Evolutionary conservation across 2,797 vertebrate species (phyloP).

Genomic region (Sandelia bainsii): DNA sequence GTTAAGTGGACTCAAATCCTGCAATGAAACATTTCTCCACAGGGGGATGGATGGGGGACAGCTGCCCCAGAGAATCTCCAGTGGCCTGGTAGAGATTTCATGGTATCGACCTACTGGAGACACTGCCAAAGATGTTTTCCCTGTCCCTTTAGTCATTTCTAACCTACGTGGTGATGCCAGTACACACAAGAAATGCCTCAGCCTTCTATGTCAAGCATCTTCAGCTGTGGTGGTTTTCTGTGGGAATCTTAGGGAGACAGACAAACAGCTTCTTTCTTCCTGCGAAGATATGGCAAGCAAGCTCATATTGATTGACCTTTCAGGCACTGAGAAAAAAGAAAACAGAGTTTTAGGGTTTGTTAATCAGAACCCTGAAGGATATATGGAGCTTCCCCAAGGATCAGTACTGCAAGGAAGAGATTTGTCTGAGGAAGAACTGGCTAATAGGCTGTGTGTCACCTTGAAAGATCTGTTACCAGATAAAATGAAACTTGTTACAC

Average conservation of each 20-base stretch:
- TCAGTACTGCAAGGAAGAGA: constrained; percentile 61
- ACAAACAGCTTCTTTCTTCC: constrained; percentile 71
- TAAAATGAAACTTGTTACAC: constrained; percentile 64
- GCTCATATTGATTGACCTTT: constrained; percentile 77
- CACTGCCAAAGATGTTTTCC: constrained; percentile 69
- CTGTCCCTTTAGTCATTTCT: constrained; percentile 81
- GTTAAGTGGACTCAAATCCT: constrained; percentile 65
- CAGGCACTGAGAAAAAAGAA: constrained; percentile 47
- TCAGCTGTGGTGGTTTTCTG: constrained; percentile 86
- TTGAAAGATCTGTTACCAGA: constrained; percentile 68
- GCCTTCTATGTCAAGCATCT: constrained; percentile 82
- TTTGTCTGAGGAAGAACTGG: constrained; percentile 69
- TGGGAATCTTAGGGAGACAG: constrained; percentile 79
- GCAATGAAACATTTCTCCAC: constrained; percentile 84
- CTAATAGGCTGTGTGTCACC: constrained; percentile 56
- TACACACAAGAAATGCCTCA: constrained; percentile 77
- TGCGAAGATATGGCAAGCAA: constrained; percentile 67
- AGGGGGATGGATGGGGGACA: constrained; percentile 81
- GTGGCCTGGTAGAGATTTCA: constrained; percentile 86
- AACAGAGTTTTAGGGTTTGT: constrained; percentile 58
- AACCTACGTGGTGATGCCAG: constrained; percentile 86
- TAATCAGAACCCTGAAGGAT: constrained; percentile 52
- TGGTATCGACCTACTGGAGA: constrained; percentile 85
- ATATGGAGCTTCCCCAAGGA: constrained; percentile 59
- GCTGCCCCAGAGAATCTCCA: constrained; percentile 67